A percentile compares a stretch with the other conserved stretches of the same genome.
These are phyloP conservation scores for Sebastes iracundus DNA, from an alignment of 2,797 vertebrate genomes.

Conservation along the genomic window DNA sequence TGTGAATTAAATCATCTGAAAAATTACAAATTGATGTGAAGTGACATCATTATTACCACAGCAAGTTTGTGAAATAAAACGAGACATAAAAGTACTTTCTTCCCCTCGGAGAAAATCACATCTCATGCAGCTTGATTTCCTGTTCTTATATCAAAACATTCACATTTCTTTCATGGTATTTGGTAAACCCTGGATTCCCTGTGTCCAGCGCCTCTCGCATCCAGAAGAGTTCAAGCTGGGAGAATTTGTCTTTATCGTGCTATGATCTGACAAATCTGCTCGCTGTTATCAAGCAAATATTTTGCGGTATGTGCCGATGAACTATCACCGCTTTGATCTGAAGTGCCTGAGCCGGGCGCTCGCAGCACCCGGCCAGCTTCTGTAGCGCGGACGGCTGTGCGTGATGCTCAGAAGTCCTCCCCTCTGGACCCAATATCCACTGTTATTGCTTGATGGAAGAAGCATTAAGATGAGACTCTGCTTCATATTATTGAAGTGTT, in stretches of 20 bases:
- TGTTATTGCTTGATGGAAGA: constrained; percentile 80
- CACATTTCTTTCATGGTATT: constrained; percentile 40
- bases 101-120: constrained; percentile 7
- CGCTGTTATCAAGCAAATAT: constrained; percentile 73
- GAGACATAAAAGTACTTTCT: background rate
- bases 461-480: constrained; percentile 73
- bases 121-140: constrained; percentile 54
- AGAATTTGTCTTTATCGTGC: constrained; percentile 69
- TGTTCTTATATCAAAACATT: constrained; percentile 45
- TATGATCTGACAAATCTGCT: constrained; percentile 65
- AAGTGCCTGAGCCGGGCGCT: constrained; percentile 48
- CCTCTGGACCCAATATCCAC: constrained; percentile 68
- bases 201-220: constrained; percentile 47
- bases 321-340: constrained; percentile 77
- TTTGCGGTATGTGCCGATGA: constrained; percentile 67
- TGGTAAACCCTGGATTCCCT: constrained; percentile 48
- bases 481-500: constrained; percentile 67
- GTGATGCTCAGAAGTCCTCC: constrained; percentile 67
- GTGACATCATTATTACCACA: background rate
- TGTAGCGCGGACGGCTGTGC: constrained; percentile 46
- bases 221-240: constrained; percentile 37
- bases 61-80: background rate
- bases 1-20: constrained; percentile 1
- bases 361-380: constrained; percentile 24
- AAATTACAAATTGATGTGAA: background rate